Evolutionary conservation across 2,888 invertebrate species (phyloP), one percentile per base, ranked within the genome.

Genomic region (Gonocerus acuteangulatus): DNA sequence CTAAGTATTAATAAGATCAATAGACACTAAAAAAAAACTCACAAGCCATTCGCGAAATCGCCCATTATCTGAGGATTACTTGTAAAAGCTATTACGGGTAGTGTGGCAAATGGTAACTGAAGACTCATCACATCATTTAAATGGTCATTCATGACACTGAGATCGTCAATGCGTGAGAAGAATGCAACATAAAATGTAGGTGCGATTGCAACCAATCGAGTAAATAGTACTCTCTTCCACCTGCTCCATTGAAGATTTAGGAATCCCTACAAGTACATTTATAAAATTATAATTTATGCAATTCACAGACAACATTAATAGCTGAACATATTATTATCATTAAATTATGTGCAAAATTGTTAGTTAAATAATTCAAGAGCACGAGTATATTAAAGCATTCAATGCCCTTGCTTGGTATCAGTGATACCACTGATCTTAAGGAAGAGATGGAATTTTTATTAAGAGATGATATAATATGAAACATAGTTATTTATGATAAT

Each of bases 31-130:
- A 18, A 34, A n/a, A 2, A 32, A 42, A 57, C 63, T 63, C 32
- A 87, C 87, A 82, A 68, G 76, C 88, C 87, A 74, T 89, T 91
- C 32, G 80, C 82, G 73, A 92, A 93, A 69, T 87, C 85, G 34
- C 87, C 87, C 92, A 93, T 93, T 48, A 93, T 84, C 48, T 80
- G 76, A 2, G 75, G 73, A 68, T 85, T 85, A 60, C 88, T 87
- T 1, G 92, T 91, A 71, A 93, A 91, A 0, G 91, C 89, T 61
- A 93, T 83, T 1, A 88, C 85, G 4, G 93, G 92, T 63, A 93
- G 79, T 2, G 87, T 82, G 1, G 93, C 93, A 72, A 93, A 93
- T 0, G 93, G 93, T 66, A 93, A 75, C 73, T 91, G 91, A 21
- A 92, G 75, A 67, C 87, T 85, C 89, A 91, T 90, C 11, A 92